Conservation (phyloP, 2,888 invertebrate genomes). For the Sericinus montela region DNA sequence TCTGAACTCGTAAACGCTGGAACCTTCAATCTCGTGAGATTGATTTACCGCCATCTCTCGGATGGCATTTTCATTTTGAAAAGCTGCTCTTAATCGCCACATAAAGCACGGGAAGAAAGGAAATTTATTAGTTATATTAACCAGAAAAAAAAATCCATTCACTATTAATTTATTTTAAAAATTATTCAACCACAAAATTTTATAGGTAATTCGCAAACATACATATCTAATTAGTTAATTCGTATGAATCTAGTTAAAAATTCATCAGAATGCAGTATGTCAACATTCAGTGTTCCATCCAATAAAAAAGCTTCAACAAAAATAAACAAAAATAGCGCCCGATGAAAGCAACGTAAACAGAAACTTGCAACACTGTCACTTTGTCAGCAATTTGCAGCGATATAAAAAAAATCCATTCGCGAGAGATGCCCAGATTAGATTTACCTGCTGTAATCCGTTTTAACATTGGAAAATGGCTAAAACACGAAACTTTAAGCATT, state of each 20-base stretch:
- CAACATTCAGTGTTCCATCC: neutral
- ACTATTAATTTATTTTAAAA: neutral
- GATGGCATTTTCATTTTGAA: no score
- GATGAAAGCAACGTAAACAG: conserved; percentile 7
- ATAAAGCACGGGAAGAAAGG: no score
- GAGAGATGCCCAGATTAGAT: conserved; percentile 12
- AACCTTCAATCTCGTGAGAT: no score
- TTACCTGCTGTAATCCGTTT: conserved; percentile 11
- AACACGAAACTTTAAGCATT: neutral
- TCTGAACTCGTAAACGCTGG: no score
- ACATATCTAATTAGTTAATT: neutral
- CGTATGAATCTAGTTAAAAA: conserved; percentile 6
- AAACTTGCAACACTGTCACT: conserved; percentile 5
- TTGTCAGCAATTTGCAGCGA: conserved; percentile 15
- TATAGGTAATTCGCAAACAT: neutral
- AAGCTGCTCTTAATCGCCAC: no score
- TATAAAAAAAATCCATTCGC: conserved; percentile 12
- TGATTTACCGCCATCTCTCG: no score
- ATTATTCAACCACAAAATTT: neutral
- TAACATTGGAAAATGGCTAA: neutral
- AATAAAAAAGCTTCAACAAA: conserved; percentile 5
- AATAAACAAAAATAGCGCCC: conserved; percentile 10
- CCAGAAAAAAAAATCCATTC: no score
- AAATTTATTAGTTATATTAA: no score
- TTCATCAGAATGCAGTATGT: conserved; percentile 1